Conservation (phyloP, 2,797 vertebrate species). For the Dicrostonyx torquatus region DNA sequence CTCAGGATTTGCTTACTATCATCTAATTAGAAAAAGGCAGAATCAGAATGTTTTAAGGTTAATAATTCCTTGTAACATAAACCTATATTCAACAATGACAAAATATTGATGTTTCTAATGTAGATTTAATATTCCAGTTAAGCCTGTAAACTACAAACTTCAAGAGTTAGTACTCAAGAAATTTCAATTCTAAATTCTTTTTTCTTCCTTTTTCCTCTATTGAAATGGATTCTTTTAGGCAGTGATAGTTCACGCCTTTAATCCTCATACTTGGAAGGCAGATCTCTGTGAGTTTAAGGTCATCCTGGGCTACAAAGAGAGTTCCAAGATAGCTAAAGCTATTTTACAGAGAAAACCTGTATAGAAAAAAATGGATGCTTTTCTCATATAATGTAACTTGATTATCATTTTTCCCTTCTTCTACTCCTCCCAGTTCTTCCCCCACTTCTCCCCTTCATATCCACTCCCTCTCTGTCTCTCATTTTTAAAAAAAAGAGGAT, state of each 20-base stretch:
- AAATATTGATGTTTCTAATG: not conserved
- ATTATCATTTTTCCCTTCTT: not conserved
- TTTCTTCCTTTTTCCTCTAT: not conserved
- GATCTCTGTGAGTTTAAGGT: not conserved
- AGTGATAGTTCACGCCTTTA: not conserved
- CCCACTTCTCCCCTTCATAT: too few relatives aligned
- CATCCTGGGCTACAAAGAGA: not conserved
- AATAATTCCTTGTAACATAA: not conserved
- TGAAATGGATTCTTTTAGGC: not conserved
- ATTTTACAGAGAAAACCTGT: not conserved
- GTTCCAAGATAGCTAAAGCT: not conserved
- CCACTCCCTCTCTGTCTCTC: not conserved
- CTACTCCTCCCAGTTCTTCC: too few relatives aligned
- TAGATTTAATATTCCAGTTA: not conserved
- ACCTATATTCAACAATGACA: not conserved
- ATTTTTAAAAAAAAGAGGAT: not conserved
- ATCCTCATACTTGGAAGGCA: not conserved
- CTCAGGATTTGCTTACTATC: not conserved
- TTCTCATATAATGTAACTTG: not conserved
- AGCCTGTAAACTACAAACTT: not conserved
- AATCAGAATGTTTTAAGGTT: not conserved
- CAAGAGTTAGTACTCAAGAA: not conserved
- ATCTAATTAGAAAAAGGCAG: not conserved
- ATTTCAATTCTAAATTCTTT: not conserved
- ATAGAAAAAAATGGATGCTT: not conserved